These are phyloP conservation scores for Peucedramus taeniatus DNA, from an alignment of 2,113 vertebrate species.

Conservation along the genomic window DNA sequence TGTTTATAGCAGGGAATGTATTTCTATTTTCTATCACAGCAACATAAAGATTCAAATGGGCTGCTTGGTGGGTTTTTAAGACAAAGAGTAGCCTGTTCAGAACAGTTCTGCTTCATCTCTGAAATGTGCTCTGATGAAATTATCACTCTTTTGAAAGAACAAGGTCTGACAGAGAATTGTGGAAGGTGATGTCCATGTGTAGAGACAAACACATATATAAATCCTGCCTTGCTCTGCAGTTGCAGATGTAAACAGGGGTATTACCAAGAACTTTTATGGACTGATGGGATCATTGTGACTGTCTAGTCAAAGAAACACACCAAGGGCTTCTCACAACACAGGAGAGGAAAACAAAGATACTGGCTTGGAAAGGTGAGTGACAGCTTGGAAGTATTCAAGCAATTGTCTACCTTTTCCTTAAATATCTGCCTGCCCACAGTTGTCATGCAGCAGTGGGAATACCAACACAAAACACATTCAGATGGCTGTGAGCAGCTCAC, in stretches of 20 bases:
- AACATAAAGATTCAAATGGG: neutral
- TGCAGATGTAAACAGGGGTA: neutral
- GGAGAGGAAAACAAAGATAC: neutral
- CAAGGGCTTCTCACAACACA: neutral
- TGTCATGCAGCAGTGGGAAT: neutral
- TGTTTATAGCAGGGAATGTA: neutral
- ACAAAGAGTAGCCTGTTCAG: accelerated
- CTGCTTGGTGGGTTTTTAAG: neutral
- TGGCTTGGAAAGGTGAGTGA: neutral
- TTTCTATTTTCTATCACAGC: neutral
- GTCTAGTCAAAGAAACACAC: neutral
- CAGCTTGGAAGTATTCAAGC: neutral
- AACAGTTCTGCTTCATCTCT: neutral
- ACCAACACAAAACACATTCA: neutral
- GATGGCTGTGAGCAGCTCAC: neutral
- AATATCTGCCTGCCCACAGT: neutral
- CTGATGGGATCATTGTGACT: neutral
- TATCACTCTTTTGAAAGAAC: neutral
- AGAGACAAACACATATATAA: neutral
- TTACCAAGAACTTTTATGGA: neutral
- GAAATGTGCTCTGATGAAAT: neutral
- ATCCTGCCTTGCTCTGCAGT: neutral
- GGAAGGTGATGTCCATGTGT: neutral
- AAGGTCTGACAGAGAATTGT: neutral
- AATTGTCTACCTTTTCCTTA: neutral